Evolutionary conservation across 2,888 invertebrate species (phyloP).

Genomic region (Baronia brevicornis): DNA sequence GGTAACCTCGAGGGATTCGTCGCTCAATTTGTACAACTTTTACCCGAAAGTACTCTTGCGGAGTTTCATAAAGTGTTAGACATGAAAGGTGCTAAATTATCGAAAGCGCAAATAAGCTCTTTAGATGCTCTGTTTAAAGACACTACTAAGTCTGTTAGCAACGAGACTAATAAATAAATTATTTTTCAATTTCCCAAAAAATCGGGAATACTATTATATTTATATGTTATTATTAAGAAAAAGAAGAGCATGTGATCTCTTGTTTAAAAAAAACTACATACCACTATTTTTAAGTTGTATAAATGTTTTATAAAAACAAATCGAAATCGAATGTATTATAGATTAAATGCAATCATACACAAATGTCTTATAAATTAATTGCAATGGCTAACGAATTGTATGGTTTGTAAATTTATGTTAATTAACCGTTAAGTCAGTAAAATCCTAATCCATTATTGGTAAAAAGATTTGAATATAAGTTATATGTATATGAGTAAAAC

Average conservation of each 20-base stretch:
- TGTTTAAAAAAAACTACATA: not conserved
- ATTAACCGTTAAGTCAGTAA: too few relatives aligned
- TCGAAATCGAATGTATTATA: too few relatives aligned
- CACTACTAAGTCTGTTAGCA: conserved; percentile 27
- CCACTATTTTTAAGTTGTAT: not conserved
- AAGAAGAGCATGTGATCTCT: not conserved
- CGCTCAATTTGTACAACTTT: conserved; percentile 90
- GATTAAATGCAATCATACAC: too few relatives aligned
- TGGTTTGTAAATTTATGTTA: too few relatives aligned
- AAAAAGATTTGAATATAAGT: too few relatives aligned
- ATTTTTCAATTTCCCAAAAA: not conserved
- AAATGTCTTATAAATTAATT: too few relatives aligned
- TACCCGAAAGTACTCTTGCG: conserved; percentile 90
- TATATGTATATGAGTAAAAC: too few relatives aligned
- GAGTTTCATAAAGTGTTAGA: conserved; percentile 97
- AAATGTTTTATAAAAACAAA: too few relatives aligned
- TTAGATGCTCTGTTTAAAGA: conserved; percentile 48
- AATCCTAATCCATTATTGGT: too few relatives aligned
- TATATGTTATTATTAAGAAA: not conserved
- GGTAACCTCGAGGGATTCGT: conserved; percentile 82
- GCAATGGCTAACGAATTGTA: too few relatives aligned
- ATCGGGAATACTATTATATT: conserved; percentile 13
- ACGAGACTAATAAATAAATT: conserved; percentile 20
- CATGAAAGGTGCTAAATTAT: conserved; percentile 87
- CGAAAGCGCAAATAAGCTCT: conserved; percentile 41